Evolutionary conservation across 2,797 vertebrate genomes (phyloP).

Genomic region (Erethizon dorsatum): DNA sequence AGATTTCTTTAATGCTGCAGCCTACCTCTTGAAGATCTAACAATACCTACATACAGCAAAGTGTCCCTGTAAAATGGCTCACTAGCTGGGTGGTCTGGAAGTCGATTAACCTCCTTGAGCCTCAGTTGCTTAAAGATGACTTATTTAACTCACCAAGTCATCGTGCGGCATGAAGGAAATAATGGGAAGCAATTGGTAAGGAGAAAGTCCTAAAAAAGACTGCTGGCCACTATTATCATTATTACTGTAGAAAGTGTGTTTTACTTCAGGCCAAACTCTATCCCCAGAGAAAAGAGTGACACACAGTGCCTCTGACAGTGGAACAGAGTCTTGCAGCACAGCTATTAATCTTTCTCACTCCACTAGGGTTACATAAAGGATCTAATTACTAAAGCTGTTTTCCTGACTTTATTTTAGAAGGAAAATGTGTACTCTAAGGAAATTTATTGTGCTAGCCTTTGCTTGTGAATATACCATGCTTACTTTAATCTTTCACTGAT

Average conservation of each 20-base stretch:
- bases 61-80: conserved; percentile 46
- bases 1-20: conserved; percentile 65
- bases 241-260: conserved; percentile 55
- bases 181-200: conserved; percentile 50
- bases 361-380: conserved; percentile 53
- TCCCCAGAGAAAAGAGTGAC: conserved; percentile 57
- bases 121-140: conserved; percentile 69
- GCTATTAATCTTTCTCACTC: conserved; percentile 65
- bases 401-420: conserved; percentile 63
- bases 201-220: conserved; percentile 14
- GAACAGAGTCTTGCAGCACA: background rate
- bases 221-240: conserved; percentile 63
- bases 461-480: conserved; percentile 37
- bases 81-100: conserved; percentile 63
- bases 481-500: conserved; percentile 45
- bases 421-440: conserved; percentile 52
- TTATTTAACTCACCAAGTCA: conserved; percentile 70
- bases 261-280: conserved; percentile 60
- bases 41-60: conserved; percentile 29
- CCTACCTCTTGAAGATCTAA: conserved; percentile 66
- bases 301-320: background rate
- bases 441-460: conserved; percentile 19
- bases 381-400: conserved; percentile 73
- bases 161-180: conserved; percentile 55
- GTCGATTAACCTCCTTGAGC: conserved; percentile 80